Evolutionary conservation across 2,797 vertebrate species (phyloP).

Genomic region (Leuciscus waleckii): DNA sequence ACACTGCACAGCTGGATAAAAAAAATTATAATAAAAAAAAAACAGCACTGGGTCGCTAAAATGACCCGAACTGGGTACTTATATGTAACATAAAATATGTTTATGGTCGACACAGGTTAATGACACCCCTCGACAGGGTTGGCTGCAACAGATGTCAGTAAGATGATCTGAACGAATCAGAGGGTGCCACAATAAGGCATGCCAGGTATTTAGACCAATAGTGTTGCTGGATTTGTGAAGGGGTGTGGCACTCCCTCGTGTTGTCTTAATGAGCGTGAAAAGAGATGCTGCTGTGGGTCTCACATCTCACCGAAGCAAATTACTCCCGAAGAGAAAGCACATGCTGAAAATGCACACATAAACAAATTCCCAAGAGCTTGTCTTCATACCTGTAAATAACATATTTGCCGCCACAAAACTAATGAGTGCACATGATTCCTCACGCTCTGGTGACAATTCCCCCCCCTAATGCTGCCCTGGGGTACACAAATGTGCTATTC

Average conservation of each 20-base stretch:
- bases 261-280: constrained; percentile 19
- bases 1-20: neutral
- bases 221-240: neutral
- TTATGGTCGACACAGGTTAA: neutral
- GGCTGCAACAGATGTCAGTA: neutral
- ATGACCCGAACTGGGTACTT: neutral
- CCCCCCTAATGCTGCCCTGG: neutral
- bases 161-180: neutral
- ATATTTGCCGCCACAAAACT: neutral
- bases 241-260: neutral
- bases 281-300: neutral
- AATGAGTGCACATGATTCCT: constrained; percentile 1
- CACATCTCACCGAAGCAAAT: constrained; percentile 13
- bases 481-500: neutral
- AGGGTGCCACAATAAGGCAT: neutral
- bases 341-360: neutral
- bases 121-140: neutral
- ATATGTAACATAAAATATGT: neutral
- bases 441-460: neutral
- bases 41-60: neutral
- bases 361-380: neutral
- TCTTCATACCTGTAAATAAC: constrained; percentile 6
- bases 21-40: fast-evolving
- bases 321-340: neutral
- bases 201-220: neutral